These are phyloP conservation scores for Stenotaenia linearis DNA, from an alignment of 2,888 invertebrate species.

Conservation along the genomic window DNA sequence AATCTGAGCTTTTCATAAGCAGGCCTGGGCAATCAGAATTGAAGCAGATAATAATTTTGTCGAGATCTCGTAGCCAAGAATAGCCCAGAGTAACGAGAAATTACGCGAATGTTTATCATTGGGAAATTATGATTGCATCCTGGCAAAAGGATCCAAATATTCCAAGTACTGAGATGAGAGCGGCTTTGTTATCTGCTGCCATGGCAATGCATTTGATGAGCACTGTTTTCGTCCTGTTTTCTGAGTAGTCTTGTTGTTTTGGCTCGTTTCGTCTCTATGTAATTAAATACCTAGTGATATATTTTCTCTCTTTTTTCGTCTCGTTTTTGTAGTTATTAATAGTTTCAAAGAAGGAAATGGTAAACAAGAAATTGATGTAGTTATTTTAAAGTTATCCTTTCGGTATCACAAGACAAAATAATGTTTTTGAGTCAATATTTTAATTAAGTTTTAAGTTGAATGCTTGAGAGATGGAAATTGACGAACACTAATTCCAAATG, in stretches of 20 bases:
- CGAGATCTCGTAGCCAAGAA: background rate
- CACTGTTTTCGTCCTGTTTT: background rate
- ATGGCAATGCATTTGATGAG: background rate
- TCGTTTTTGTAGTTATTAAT: no score
- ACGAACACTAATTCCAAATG: constrained; percentile 27
- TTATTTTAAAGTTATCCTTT: background rate
- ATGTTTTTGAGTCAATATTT: constrained; percentile 6
- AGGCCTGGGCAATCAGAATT: constrained; percentile 24
- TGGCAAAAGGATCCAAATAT: background rate
- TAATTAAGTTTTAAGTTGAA: constrained; percentile 29
- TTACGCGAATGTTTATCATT: background rate
- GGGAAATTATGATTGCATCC: background rate
- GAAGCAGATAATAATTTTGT: constrained; percentile 22
- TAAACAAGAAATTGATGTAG: no score
- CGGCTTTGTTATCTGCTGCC: background rate
- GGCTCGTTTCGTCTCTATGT: background rate
- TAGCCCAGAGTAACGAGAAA: background rate
- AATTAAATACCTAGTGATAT: background rate
- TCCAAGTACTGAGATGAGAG: background rate
- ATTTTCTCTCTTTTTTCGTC: background rate
- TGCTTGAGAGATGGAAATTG: background rate
- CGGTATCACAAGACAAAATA: background rate
- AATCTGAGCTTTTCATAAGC: constrained; percentile 30
- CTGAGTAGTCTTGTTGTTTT: background rate
- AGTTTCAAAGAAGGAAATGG: no score